These are phyloP conservation scores for Gobiocypris rarus DNA, from an alignment of 2,113 vertebrate genomes.

Conservation along the genomic window DNA sequence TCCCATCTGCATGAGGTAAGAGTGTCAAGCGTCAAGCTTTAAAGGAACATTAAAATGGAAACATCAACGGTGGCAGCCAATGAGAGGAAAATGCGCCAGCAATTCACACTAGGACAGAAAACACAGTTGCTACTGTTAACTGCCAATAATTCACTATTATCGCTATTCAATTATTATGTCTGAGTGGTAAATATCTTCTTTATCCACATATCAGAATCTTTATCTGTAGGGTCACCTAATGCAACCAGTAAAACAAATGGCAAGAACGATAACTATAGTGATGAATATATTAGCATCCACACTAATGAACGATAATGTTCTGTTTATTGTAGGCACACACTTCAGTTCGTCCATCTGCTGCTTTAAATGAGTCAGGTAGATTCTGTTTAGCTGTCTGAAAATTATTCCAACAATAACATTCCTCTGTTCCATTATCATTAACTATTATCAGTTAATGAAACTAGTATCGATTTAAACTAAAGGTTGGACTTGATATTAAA, in stretches of 20 bases:
- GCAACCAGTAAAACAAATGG: background rate
- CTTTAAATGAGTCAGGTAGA: no score
- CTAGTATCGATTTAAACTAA: no score
- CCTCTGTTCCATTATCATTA: background rate
- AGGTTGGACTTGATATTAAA: no score
- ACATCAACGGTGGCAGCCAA: constrained; percentile 52
- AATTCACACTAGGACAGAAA: constrained; percentile 56
- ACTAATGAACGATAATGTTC: no score
- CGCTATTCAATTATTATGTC: constrained; percentile 32
- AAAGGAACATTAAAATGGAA: constrained; percentile 69
- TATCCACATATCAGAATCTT: background rate
- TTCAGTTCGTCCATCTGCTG: no score
- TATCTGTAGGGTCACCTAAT: background rate
- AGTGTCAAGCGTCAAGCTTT: constrained; percentile 48
- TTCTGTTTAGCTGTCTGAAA: background rate
- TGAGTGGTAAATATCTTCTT: constrained; percentile 31
- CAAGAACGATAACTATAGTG: background rate
- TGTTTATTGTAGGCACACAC: no score
- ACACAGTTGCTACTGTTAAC: constrained; percentile 37
- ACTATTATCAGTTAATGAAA: no score
- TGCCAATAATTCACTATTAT: constrained; percentile 52
- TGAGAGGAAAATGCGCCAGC: constrained; percentile 26
- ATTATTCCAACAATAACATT: background rate
- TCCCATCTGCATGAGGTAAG: constrained; percentile 60
- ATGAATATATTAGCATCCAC: background rate